Conservation (phyloP, 1,140 invertebrate genomes). For the Episyrphus balteatus region DNA sequence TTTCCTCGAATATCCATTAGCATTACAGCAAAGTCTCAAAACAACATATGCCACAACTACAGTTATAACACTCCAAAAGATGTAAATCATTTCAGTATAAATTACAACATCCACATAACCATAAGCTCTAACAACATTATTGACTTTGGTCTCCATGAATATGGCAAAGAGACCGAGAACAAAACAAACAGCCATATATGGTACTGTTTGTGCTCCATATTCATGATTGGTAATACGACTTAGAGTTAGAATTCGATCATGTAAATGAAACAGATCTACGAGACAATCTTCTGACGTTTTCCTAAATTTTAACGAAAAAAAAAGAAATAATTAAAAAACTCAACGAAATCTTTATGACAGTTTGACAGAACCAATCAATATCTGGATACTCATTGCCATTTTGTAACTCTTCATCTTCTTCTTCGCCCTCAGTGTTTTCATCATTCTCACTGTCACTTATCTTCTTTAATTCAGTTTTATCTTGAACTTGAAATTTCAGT, state of each 20-base stretch:
- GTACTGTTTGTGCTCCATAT: slow-evolving; percentile 30
- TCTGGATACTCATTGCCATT: slow-evolving; percentile 12
- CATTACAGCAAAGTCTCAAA: slow-evolving; percentile 28
- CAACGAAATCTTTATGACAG: background rate
- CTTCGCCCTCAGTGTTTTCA: background rate
- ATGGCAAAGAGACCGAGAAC: slow-evolving; percentile 33
- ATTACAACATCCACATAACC: too few relatives aligned
- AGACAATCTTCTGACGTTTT: slow-evolving; percentile 25
- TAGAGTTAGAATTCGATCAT: slow-evolving; percentile 28
- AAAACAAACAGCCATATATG: slow-evolving; percentile 33
- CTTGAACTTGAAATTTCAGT: slow-evolving; percentile 19
- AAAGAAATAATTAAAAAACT: background rate
- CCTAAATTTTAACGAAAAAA: slow-evolving; percentile 7
- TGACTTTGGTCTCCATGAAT: slow-evolving; percentile 33
- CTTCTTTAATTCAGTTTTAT: slow-evolving; percentile 9
- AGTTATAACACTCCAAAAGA: slow-evolving; percentile 29
- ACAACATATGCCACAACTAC: slow-evolving; percentile 33
- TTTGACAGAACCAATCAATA: background rate
- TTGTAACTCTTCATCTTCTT: background rate
- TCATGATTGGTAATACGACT: slow-evolving; percentile 30
- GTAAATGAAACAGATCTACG: slow-evolving; percentile 28
- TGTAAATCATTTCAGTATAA: too few relatives aligned
- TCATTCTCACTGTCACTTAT: slow-evolving; percentile 14
- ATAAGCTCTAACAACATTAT: slow-evolving; percentile 27
- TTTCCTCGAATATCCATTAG: slow-evolving; percentile 31